These are phyloP conservation scores for Candoia aspera DNA, from an alignment of 2,113 vertebrate genomes.

Conservation along the genomic window DNA sequence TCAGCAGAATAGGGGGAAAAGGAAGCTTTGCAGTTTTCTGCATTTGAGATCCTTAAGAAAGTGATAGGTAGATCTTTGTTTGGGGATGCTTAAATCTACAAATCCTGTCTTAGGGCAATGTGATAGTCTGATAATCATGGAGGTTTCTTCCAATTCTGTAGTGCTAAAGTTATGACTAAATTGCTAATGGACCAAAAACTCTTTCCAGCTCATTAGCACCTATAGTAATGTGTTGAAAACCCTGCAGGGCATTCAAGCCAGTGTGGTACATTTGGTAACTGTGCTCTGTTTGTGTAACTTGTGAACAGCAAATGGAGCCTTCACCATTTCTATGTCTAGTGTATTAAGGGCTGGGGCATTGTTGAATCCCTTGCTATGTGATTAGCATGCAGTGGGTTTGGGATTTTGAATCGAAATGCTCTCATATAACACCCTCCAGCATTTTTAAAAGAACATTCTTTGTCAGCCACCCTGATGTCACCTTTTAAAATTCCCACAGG, in stretches of 20 bases:
- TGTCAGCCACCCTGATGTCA: neutral
- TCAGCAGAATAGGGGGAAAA: neutral
- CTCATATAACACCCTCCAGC: neutral
- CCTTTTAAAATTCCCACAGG: neutral
- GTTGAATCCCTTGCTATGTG: neutral
- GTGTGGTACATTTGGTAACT: neutral
- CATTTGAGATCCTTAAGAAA: neutral
- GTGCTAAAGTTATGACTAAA: conserved; percentile 17
- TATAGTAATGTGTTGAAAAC: conserved; percentile 16
- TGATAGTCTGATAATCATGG: neutral
- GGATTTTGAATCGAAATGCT: neutral
- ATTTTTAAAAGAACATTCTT: neutral
- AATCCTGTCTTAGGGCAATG: neutral
- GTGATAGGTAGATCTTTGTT: neutral
- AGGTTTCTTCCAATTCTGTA: neutral
- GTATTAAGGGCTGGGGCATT: neutral
- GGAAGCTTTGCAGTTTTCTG: neutral
- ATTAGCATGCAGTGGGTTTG: neutral
- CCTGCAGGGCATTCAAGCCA: neutral
- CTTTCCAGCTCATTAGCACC: conserved; percentile 19
- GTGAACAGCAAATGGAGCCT: conserved; percentile 7
- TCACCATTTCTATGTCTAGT: neutral
- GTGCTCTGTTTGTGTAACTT: conserved; percentile 13
- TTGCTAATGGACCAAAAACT: conserved; percentile 19
- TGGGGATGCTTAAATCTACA: neutral